Percentiles rank a stretch among this genome's conserved stretches.
These are phyloP conservation scores for Allygus modestus DNA, from an alignment of 2,888 invertebrate genomes.

Conservation along the genomic window DNA sequence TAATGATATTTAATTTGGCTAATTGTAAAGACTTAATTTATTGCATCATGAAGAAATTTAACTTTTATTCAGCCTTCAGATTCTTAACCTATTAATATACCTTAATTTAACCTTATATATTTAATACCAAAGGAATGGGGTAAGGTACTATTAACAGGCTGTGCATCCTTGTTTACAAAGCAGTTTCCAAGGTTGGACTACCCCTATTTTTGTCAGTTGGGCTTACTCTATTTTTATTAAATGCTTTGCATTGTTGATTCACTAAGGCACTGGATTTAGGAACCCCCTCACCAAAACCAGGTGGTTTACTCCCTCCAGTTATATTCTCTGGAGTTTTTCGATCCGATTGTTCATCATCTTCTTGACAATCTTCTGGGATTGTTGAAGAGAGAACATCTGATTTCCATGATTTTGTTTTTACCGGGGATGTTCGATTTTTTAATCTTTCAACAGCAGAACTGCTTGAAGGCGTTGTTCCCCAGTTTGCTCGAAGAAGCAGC, in stretches of 20 bases:
- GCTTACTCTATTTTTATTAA: conserved; percentile 59
- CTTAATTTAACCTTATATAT: too few species aligned
- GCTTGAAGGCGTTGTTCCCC: conserved; percentile 79
- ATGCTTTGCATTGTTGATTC: conserved; percentile 66
- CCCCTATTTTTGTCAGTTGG: conserved; percentile 59
- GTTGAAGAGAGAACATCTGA: conserved; percentile 92
- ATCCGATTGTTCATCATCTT: conserved; percentile 81
- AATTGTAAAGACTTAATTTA: too few species aligned
- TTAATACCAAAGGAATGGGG: not conserved
- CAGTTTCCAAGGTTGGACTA: conserved; percentile 68
- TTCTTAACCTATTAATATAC: not conserved
- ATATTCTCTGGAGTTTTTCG: conserved; percentile 41
- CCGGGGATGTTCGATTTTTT: conserved; percentile 65
- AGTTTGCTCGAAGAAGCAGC: conserved; percentile 85
- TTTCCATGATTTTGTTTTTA: conserved; percentile 72
- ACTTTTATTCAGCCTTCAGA: not conserved
- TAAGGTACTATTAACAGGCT: not conserved
- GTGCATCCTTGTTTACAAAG: conserved; percentile 50
- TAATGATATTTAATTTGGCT: too few species aligned
- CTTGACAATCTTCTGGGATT: conserved; percentile 89
- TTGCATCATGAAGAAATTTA: not conserved
- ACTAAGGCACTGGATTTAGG: conserved; percentile 66
- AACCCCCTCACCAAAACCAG: conserved; percentile 19
- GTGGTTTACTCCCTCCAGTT: not conserved
- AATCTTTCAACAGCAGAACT: conserved; percentile 84